phyloP scores from a whole-genome alignment of 2,113 vertebrate species.

The Campylorhamphus procurvoides region DNA sequence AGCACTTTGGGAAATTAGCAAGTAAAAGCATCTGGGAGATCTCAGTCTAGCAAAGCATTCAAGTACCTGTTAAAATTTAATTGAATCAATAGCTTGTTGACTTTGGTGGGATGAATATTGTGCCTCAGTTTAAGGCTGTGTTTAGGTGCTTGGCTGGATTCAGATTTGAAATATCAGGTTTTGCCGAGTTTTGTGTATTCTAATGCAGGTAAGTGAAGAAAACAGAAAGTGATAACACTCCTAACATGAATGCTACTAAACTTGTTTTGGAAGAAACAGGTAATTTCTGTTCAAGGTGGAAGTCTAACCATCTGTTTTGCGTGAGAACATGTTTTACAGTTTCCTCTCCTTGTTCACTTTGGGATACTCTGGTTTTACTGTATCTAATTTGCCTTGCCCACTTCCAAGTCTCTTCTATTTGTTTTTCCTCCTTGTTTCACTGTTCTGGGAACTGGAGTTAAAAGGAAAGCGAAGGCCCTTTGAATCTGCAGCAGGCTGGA shows the following conservation, averaged over 20 bases:
- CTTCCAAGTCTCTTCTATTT: neutral
- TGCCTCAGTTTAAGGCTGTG: neutral
- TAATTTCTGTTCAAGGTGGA: neutral
- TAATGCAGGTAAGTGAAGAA: neutral
- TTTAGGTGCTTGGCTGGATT: neutral
- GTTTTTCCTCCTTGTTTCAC: conserved; percentile 15
- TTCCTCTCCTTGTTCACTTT: neutral
- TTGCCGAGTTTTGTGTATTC: neutral
- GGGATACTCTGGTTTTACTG: neutral
- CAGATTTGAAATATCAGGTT: neutral
- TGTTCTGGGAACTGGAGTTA: conserved; percentile 3
- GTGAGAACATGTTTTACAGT: neutral
- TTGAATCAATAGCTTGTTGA: neutral
- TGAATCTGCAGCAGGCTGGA: neutral
- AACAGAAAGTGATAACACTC: neutral
- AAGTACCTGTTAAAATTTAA: conserved; percentile 20
- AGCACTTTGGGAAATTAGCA: neutral
- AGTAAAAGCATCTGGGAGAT: neutral
- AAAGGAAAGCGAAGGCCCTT: neutral
- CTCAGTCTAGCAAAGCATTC: neutral
- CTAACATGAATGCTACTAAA: neutral
- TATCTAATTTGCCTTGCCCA: conserved; percentile 5
- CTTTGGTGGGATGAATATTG: neutral
- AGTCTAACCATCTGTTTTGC: neutral
- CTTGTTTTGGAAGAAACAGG: conserved; percentile 10